phyloP scores from a whole-genome alignment of 37 sponge, comb jelly and placozoan species.

The Tethya wilhelma region DNA sequence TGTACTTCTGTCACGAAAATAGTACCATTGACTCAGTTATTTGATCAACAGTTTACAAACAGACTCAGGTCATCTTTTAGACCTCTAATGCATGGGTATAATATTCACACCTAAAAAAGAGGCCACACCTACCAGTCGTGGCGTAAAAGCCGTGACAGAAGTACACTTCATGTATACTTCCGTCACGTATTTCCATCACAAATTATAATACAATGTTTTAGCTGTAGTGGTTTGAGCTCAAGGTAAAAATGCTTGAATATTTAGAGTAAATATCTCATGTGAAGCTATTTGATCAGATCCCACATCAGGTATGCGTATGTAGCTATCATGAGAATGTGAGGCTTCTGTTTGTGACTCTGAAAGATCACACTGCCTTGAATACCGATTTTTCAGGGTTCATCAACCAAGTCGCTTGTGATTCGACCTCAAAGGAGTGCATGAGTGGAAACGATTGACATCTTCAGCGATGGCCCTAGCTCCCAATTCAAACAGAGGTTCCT shows the following conservation, averaged over 20 bases:
- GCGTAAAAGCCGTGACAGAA: slow-evolving; percentile 9
- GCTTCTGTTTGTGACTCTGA: slow-evolving; percentile 40
- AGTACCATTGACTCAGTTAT: slow-evolving; percentile 9
- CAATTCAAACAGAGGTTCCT: slow-evolving; percentile 44
- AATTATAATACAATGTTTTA: no score
- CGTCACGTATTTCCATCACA: no score
- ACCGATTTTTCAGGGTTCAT: slow-evolving; percentile 16
- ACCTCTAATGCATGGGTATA: no score
- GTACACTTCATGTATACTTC: slow-evolving; percentile 3
- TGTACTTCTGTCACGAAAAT: slow-evolving; percentile 7
- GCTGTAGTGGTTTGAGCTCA: no score
- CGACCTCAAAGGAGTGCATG: slow-evolving; percentile 14
- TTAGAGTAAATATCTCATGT: no score
- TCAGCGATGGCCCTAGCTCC: slow-evolving; percentile 40
- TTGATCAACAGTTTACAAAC: not conserved
- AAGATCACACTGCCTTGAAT: slow-evolving; percentile 19
- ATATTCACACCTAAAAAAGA: no score
- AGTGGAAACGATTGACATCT: slow-evolving; percentile 20
- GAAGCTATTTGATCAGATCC: slow-evolving; percentile 42
- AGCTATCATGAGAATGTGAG: slow-evolving; percentile 48
- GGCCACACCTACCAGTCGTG: not conserved
- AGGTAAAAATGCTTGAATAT: no score
- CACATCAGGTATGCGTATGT: slow-evolving; percentile 55
- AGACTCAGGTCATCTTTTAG: no score
- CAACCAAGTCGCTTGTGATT: slow-evolving; percentile 29